Base-by-base conservation (phyloP, 2,113 vertebrate genomes). In the Microcebus jonahi region DNA sequence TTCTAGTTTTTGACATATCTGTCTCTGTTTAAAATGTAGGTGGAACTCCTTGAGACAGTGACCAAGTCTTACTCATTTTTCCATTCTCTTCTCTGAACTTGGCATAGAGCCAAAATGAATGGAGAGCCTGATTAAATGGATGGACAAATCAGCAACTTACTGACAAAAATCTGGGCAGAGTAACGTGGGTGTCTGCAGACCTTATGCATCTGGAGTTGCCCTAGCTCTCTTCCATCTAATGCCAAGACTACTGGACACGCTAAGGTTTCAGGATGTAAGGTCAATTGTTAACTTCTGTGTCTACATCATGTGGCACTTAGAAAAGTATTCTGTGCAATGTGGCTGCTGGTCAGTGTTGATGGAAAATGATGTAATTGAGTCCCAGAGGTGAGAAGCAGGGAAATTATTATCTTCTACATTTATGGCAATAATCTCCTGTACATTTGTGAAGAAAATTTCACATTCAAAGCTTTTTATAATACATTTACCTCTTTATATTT, bases 401-500 rank as follows among this genome's bases (percentile, higher is more conserved):
- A 59, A 76, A 91, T 86, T 55, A 71, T 82, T 83, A 67, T 94
- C 70, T 21, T 90, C n/a, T 79, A 55, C 31, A 76, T 61, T 65
- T 83, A 91, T 15, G 21, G 23, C 42, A 86, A 59, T 53, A 59
- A 65, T 83, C n/a, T 93, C 42, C 90, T 84, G 8, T 29, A 88
- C 65, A 61, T 86, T 87, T 61, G 29, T 84, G 84, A 31, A 68
- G 17, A 75, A 68, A 70, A 85, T 70, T 91, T 92, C 73, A 75
- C 25, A 70, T 82, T 50, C 29, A 88, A 67, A 88, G 61, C 53
- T 75, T 75, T 77, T 80, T 89, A 31, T 15, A 68, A 82, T 85
- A 90, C 53, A 76, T 77, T 88, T 96, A 87, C 23, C 42, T 73
- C 31, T 75, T 67, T 65, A 13, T 45, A 61, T 83, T 77, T 96